Percentiles rank a stretch among this genome's conserved stretches.
Evolutionary conservation across 2,797 vertebrate genomes (phyloP).

Genomic region (Craterocephalus amniculus): DNA sequence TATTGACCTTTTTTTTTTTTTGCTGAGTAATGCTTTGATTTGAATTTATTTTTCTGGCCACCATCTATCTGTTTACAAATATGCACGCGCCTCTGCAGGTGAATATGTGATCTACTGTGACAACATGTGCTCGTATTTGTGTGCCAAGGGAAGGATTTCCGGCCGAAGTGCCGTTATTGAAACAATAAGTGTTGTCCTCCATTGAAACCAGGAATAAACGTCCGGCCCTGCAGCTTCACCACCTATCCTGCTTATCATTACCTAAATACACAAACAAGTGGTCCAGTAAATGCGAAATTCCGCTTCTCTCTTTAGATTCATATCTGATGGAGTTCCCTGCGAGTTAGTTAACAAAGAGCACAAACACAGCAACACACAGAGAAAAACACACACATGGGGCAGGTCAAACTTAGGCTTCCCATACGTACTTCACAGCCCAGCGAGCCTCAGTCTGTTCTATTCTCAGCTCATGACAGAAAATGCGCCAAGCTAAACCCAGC

Average conservation of each 20-base stretch:
- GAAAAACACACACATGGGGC: slow-evolving; percentile 1
- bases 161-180: slow-evolving; percentile 26
- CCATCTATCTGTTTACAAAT: neutral
- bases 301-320: neutral
- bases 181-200: slow-evolving; percentile 24
- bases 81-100: neutral
- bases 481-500: slow-evolving; percentile 56
- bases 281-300: neutral
- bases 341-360: neutral
- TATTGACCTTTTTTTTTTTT: neutral
- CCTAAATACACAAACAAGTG: neutral
- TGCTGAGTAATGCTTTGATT: neutral
- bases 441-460: slow-evolving; percentile 52
- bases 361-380: neutral
- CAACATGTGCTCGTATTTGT: slow-evolving; percentile 21
- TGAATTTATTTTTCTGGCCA: fast-evolving
- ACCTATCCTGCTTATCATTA: slow-evolving; percentile 9
- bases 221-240: neutral
- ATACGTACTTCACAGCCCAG: neutral
- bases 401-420: slow-evolving; percentile 56
- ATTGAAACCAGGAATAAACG: slow-evolving; percentile 26
- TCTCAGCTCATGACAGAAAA: slow-evolving; percentile 53
- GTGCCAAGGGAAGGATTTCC: slow-evolving; percentile 43
- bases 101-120: slow-evolving; percentile 11
- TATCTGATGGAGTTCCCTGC: neutral